Base-by-base conservation (phyloP, 2,797 vertebrate species). In the Clangula hyemalis region DNA sequence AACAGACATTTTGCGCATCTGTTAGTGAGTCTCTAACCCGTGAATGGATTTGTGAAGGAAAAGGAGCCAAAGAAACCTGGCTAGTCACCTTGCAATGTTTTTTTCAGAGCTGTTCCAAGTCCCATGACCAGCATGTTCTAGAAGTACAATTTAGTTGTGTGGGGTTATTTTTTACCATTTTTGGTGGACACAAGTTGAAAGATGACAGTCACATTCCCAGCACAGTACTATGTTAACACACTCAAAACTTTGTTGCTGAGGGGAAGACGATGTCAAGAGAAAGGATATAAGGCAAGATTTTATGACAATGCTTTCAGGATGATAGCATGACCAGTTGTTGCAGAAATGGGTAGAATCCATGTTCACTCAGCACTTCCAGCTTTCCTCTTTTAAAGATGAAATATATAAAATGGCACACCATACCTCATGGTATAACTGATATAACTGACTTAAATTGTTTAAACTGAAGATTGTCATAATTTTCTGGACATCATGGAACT, bases 291-390 rank as follows among this genome's bases (percentile, higher is more conserved):
- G 65, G 45, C 65, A 66, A 51, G 58, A 92, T 21, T 56, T 82
- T 43, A 12, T 19, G 71, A 27, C 41, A 73, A 17, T 8, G 8
- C 64, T 91, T 27, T 11, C 61, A 83, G 75, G 56, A 45, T 8
- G 6, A 2, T 0, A 32, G 19, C 19, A 2, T 0, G 11, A 90
- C 20, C 8, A 3, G 38, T 38, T 78, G 7, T 61, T 64, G 38
- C 16, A 43, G 17, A 32, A 87, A 17, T 19, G 24, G 8, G 38
- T 66, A 2, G 57, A 74, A 62, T 71, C 57, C 39, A 41, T 45
- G 20, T 39, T 41, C 39, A 36, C 34, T 71, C 25, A 3, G 27
- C 7, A 69, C 20, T 83, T 20, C 43, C 34, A 77, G 36, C 39
- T 72, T 69, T 61, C 13, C 21, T 60, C 32, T 69, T 70, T 28